Percentiles rank a stretch among this genome's conserved stretches.
Evolutionary conservation across 1,140 invertebrate species (phyloP).

Genomic region (Fragariocoptes setiger): DNA sequence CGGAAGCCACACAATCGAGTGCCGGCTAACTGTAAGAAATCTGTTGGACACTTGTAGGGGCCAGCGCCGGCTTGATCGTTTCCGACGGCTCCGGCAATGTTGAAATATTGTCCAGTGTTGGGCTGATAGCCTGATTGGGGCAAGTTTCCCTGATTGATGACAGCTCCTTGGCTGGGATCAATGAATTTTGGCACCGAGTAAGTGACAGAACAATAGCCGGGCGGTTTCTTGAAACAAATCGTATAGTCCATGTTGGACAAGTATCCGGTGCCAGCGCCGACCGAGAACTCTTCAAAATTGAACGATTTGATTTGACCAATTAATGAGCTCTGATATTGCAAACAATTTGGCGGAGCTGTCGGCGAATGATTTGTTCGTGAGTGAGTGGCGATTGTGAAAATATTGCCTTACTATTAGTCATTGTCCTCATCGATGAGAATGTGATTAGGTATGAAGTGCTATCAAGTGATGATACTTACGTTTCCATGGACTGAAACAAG

Average conservation of each 20-base stretch:
- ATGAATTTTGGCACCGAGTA: conserved; percentile 16
- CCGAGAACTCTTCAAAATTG: conserved; percentile 14
- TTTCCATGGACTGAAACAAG: conserved; percentile 17
- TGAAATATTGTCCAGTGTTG: conserved; percentile 1
- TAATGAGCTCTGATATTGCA: conserved; percentile 33
- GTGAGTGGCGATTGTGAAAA: neutral
- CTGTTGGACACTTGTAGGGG: conserved; percentile 32
- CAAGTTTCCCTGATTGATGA: neutral
- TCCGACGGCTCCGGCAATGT: conserved; percentile 18
- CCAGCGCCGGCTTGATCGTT: conserved; percentile 30
- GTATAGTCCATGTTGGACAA: conserved; percentile 23
- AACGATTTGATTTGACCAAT: conserved; percentile 35
- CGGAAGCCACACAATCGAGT: conserved; percentile 32
- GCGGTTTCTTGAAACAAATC: conserved; percentile 13
- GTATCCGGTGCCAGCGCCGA: conserved; percentile 14
- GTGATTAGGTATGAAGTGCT: neutral
- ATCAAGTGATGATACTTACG: conserved; percentile 17
- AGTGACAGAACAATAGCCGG: conserved; percentile 16
- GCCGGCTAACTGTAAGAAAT: conserved; percentile 31
- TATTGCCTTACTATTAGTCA: neutral
- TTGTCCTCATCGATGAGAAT: neutral
- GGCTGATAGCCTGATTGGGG: neutral
- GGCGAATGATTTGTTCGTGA: neutral
- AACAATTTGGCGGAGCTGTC: conserved; percentile 34
- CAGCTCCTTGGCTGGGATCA: neutral